A percentile compares a stretch with the other conserved stretches of the same genome.
Evolutionary conservation across 2,888 invertebrate genomes (phyloP).

Genomic region (Lepidocyrtinus sp.): DNA sequence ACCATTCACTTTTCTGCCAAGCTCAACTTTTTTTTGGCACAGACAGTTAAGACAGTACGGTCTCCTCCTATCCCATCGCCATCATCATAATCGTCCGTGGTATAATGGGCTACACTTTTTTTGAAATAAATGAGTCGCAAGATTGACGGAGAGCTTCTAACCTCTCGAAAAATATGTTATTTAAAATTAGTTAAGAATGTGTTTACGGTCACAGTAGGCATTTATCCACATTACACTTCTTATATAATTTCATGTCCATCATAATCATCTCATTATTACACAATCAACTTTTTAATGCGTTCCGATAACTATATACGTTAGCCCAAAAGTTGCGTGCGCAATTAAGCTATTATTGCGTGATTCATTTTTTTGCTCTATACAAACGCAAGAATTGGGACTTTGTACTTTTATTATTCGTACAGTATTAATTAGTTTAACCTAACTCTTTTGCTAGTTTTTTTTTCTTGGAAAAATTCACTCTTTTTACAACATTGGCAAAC

Average conservation of each 20-base stretch:
- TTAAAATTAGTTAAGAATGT: background rate
- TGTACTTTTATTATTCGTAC: background rate
- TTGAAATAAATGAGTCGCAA: background rate
- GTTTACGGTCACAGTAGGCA: background rate
- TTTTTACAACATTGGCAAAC: background rate
- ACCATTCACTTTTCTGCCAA: background rate
- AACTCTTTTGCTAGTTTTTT: background rate
- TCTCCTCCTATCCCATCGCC: background rate
- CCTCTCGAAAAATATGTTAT: background rate
- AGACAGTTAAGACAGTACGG: too few relatives aligned
- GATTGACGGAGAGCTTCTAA: background rate
- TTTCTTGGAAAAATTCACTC: background rate
- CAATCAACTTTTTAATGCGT: background rate
- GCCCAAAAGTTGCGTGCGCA: slow-evolving; percentile 11
- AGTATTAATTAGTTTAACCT: background rate
- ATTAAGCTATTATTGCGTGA: slow-evolving; percentile 44
- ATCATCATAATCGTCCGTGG: background rate
- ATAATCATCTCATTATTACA: slow-evolving; percentile 32
- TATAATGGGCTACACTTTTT: background rate
- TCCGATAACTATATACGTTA: too few relatives aligned
- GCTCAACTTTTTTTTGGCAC: background rate
- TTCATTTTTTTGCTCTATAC: slow-evolving; percentile 29
- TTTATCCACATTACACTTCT: background rate
- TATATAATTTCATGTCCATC: background rate
- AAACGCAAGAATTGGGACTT: background rate